phyloP scores from a whole-genome alignment of 2,113 vertebrate species.

The Sylvilagus bachmani region DNA sequence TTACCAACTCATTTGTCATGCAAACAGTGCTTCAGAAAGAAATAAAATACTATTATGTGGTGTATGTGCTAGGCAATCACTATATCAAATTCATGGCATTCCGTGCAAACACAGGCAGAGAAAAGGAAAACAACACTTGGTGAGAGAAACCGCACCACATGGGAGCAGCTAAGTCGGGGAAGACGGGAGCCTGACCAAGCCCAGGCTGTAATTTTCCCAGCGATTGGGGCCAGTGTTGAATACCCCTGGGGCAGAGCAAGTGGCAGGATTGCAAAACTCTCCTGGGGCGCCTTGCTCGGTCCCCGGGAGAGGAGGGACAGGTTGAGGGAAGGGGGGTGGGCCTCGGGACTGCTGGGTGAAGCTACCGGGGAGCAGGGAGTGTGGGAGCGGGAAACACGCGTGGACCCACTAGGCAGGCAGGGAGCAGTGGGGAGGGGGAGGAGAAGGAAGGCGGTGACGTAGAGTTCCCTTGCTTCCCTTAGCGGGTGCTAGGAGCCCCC shows the following conservation, averaged over 20 bases:
- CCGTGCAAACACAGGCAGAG: slow-evolving; percentile 79
- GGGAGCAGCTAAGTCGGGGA: slow-evolving; percentile 68
- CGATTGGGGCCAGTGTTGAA: neutral
- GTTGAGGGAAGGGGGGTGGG: neutral
- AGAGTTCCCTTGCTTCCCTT: neutral
- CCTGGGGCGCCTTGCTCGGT: neutral
- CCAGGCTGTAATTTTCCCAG: slow-evolving; percentile 48
- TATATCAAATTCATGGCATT: slow-evolving; percentile 82
- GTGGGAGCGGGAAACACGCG: neutral
- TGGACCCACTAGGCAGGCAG: neutral
- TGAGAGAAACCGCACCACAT: slow-evolving; percentile 76
- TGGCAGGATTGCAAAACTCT: neutral
- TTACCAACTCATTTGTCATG: slow-evolving; percentile 84
- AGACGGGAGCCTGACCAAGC: slow-evolving; percentile 7
- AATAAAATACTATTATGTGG: slow-evolving; percentile 83
- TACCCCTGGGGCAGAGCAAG: neutral
- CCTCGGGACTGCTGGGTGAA: neutral
- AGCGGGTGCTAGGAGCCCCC: neutral
- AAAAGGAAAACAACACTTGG: slow-evolving; percentile 82
- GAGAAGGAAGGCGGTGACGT: neutral
- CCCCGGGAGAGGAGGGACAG: neutral
- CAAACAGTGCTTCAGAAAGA: slow-evolving; percentile 82
- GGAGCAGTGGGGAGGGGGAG: neutral
- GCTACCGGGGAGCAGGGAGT: neutral
- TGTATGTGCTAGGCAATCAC: slow-evolving; percentile 82